Evolutionary conservation across 2,113 vertebrate genomes (phyloP).

Genomic region (Ramphastos sulfuratus): DNA sequence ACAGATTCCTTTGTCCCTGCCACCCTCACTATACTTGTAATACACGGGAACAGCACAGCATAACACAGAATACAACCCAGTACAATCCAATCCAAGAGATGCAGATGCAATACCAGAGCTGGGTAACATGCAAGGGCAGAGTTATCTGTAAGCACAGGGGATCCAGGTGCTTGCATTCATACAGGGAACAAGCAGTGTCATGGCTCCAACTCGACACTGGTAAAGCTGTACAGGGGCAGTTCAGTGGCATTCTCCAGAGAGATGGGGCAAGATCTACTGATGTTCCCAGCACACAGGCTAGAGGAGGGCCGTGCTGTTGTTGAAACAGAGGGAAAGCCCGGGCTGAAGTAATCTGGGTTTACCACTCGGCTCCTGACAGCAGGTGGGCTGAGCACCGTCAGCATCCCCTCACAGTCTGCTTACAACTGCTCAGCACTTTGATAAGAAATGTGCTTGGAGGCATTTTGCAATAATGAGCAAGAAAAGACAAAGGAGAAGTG

Average conservation of each 20-base stretch:
- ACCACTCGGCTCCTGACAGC: background rate
- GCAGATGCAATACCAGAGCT: background rate
- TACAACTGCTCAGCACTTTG: background rate
- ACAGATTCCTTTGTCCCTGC: background rate
- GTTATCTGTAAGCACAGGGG: background rate
- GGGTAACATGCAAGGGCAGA: background rate
- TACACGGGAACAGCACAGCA: rapidly evolving
- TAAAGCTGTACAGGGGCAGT: background rate
- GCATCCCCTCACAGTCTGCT: background rate
- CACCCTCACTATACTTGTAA: background rate
- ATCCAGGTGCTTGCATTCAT: background rate
- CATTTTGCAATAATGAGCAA: background rate
- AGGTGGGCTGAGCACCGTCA: background rate
- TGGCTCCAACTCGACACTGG: background rate
- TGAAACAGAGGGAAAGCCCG: background rate
- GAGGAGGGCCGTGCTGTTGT: background rate
- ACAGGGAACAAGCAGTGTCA: background rate
- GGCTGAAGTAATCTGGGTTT: background rate
- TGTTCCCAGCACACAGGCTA: background rate
- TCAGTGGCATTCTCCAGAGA: background rate
- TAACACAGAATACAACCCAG: too few relatives aligned
- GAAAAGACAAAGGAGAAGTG: background rate
- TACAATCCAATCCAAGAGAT: too few relatives aligned
- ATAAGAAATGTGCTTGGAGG: background rate
- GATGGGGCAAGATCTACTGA: background rate